Conservation (phyloP, 2,113 vertebrate genomes). For the Gadus chalcogrammus region DNA sequence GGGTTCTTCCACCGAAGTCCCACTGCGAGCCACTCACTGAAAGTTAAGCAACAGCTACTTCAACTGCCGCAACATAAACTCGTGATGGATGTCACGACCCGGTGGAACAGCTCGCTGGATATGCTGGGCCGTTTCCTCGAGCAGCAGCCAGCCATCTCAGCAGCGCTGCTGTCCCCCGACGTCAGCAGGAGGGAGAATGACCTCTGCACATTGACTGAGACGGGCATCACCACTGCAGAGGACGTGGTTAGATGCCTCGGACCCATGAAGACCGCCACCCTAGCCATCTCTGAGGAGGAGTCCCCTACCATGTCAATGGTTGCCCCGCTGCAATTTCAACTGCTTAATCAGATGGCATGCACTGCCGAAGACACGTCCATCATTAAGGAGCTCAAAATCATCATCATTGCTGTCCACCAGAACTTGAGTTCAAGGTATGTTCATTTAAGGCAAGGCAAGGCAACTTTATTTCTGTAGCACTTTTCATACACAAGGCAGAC, state of each 20-base stretch:
- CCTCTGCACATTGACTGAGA: constrained; percentile 6
- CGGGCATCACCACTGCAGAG: not conserved
- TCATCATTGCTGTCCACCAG: too few species aligned
- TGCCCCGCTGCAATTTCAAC: constrained; percentile 1
- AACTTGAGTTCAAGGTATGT: too few species aligned
- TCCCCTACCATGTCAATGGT: constrained; percentile 14
- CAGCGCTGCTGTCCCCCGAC: constrained; percentile 17
- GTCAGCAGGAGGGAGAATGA: constrained; percentile 7
- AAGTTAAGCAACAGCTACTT: not conserved
- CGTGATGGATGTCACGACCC: constrained; percentile 4
- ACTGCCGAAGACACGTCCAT: too few species aligned
- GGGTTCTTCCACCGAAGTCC: constrained; percentile 4
- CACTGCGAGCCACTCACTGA: not conserved
- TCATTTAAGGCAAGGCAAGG: too few species aligned
- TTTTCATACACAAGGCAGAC: too few species aligned
- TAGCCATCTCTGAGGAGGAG: constrained; percentile 17
- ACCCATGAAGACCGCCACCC: constrained; percentile 15
- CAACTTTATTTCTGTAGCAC: too few species aligned
- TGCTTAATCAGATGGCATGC: too few species aligned
- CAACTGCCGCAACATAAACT: constrained; percentile 6
- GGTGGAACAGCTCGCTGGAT: constrained; percentile 21
- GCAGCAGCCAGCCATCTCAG: constrained; percentile 14
- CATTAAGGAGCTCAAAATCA: too few species aligned
- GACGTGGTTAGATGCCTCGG: not conserved
- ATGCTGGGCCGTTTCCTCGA: constrained; percentile 20